Percentiles rank a stretch among this genome's conserved stretches.
These are phyloP conservation scores for Marmota monax DNA, from an alignment of 2,113 vertebrate genomes.

Conservation along the genomic window DNA sequence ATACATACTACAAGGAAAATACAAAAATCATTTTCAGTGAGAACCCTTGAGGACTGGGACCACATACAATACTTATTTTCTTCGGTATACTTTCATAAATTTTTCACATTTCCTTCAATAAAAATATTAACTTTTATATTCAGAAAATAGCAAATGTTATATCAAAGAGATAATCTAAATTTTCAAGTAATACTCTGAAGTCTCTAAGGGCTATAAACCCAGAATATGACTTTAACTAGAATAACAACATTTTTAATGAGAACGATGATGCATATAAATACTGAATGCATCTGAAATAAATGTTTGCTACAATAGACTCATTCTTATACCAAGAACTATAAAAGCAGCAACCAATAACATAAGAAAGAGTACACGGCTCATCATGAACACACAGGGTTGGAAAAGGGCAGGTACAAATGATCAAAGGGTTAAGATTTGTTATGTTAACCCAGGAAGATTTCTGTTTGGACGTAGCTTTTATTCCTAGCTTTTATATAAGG, in stretches of 20 bases:
- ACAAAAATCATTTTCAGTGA: slow-evolving; percentile 44
- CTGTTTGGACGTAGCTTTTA: slow-evolving; percentile 52
- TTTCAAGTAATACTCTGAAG: slow-evolving; percentile 59
- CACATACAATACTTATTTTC: slow-evolving; percentile 37
- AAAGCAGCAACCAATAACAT: not conserved
- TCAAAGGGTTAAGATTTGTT: slow-evolving; percentile 32
- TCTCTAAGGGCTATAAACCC: slow-evolving; percentile 17
- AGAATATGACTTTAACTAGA: slow-evolving; percentile 61
- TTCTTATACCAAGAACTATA: slow-evolving; percentile 27
- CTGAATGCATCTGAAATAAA: slow-evolving; percentile 50
- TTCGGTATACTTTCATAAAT: slow-evolving; percentile 9
- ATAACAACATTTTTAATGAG: slow-evolving; percentile 49
- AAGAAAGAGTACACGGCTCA: not conserved
- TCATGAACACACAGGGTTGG: slow-evolving; percentile 83
- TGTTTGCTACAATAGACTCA: slow-evolving; percentile 49
- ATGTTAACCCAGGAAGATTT: slow-evolving; percentile 39
- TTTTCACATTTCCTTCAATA: slow-evolving; percentile 56
- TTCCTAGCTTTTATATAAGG: slow-evolving; percentile 55
- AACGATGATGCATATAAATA: slow-evolving; percentile 27
- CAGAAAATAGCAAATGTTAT: slow-evolving; percentile 43
- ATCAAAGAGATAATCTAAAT: slow-evolving; percentile 52
- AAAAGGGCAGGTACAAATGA: slow-evolving; percentile 77
- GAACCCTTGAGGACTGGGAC: not conserved
- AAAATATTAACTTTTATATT: slow-evolving; percentile 60
- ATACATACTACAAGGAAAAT: slow-evolving; percentile 16